Percentiles rank a stretch among this genome's conserved stretches.
Evolutionary conservation across 2,888 invertebrate genomes (phyloP).

Genomic region (Stratiomys singularior): DNA sequence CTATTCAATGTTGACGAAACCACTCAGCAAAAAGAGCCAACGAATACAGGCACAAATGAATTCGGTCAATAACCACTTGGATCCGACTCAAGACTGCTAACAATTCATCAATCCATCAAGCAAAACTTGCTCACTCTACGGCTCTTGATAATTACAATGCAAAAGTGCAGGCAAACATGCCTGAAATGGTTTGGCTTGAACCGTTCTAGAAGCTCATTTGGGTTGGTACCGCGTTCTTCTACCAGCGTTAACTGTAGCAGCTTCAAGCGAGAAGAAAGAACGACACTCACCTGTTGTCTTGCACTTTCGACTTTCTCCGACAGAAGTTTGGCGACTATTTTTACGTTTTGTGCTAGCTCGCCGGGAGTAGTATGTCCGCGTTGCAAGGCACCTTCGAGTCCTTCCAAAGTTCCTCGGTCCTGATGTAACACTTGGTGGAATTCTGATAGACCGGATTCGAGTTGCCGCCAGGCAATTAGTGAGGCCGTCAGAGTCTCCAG

Average conservation of each 20-base stretch:
- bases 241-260: neutral
- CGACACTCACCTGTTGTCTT: conserved; percentile 59
- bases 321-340: conserved; percentile 64
- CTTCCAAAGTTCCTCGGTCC: conserved; percentile 68
- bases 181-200: neutral
- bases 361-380: conserved; percentile 62
- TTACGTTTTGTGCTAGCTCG: conserved; percentile 65
- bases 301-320: conserved; percentile 65
- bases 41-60: neutral
- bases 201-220: neutral
- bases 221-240: neutral
- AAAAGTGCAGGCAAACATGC: neutral
- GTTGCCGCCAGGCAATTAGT: conserved; percentile 78
- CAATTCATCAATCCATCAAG: conserved; percentile 3
- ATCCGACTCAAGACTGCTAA: neutral
- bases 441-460: conserved; percentile 80
- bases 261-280: neutral
- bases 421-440: conserved; percentile 79
- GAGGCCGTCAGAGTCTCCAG: conserved; percentile 78
- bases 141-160: neutral
- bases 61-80: neutral
- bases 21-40: neutral
- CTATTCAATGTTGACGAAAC: no score
- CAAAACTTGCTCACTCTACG: neutral
- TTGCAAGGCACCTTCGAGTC: conserved; percentile 63